Base-by-base conservation (phyloP, 2,888 invertebrate species). In the Stegana nigrithorax region DNA sequence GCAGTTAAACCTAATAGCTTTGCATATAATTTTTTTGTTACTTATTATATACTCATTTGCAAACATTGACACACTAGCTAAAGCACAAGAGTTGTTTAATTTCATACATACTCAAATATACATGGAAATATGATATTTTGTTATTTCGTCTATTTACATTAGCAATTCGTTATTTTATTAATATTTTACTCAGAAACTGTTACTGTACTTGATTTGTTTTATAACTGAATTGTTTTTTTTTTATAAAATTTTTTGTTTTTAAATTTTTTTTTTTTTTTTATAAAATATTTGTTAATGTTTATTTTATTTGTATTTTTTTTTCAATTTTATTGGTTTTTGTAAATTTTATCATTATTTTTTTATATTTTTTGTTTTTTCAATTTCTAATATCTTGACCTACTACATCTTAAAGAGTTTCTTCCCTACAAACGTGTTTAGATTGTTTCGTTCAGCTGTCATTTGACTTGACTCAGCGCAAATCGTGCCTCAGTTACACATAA, bases 21-120 rank as follows among this genome's bases (percentile, higher is more conserved):
- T 23, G 12, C 3, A 25, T 50, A 17, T 60, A 36, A 36, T 39
- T 10, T 19, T 23, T n/a, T n/a, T n/a, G n/a, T n/a, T n/a, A n/a
- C n/a, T n/a, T n/a, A n/a, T n/a, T n/a, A n/a, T n/a, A n/a, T n/a
- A 21, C 14, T 59, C 69, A 69, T 71, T 69, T 66, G 62, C 66
- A 62, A 69, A 70, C 67, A 68, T 66, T 76, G 66, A 67, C 63
- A 67, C 60, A 61, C 66, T 68, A 66, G 66, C 63, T 69, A 71
- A 76, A 76, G 75, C 78, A 74, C 71, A 67, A 66, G 60, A 67
- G 64, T 66, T 76, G 62, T n/a, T 10, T 42, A 42, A 14, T 42
- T 42, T n/a, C n/a, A n/a, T n/a, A n/a, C n/a, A n/a, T n/a, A n/a
- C n/a, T n/a, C n/a, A n/a, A n/a, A n/a, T n/a, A n/a, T n/a, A n/a